Evolutionary conservation across 2,797 vertebrate genomes (phyloP).

Genomic region (Lindbergichthys nudifrons): DNA sequence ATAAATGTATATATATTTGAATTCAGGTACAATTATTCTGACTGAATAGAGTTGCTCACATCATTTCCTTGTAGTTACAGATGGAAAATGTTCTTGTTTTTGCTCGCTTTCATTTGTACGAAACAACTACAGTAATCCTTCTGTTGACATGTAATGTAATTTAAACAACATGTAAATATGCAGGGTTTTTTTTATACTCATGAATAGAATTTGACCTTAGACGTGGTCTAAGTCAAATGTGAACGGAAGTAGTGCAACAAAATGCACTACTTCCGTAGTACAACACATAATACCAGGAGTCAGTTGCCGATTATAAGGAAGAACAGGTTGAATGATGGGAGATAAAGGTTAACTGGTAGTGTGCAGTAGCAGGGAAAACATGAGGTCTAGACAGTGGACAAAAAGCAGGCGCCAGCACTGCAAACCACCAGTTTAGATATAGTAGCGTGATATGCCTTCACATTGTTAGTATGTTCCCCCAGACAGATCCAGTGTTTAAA

Average conservation of each 20-base stretch:
- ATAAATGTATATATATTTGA: too few relatives aligned
- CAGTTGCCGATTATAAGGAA: not conserved
- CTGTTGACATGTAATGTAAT: conserved; percentile 31
- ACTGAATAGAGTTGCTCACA: conserved; percentile 31
- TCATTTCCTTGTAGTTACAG: conserved; percentile 30
- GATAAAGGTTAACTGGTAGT: conserved; percentile 37
- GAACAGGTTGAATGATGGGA: conserved; percentile 40
- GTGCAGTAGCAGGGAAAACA: conserved; percentile 34
- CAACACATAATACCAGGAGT: conserved; percentile 15
- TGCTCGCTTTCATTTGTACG: conserved; percentile 30
- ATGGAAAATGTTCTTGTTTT: conserved; percentile 34
- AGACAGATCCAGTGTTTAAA: conserved; percentile 64
- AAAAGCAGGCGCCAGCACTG: conserved; percentile 65
- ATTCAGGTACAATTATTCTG: conserved; percentile 20
- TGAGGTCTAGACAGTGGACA: conserved; percentile 57
- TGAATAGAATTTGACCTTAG: not conserved
- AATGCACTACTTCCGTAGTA: too few relatives aligned
- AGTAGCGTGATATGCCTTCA: conserved; percentile 69
- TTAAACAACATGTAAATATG: conserved; percentile 11
- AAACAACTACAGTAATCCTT: conserved; percentile 28
- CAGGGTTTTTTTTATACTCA: conserved; percentile 6
- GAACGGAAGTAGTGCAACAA: not conserved
- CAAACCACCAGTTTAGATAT: conserved; percentile 69
- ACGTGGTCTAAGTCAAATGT: not conserved
- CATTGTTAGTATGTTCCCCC: conserved; percentile 63